A percentile compares a stretch with the other conserved stretches of the same genome.
Evolutionary conservation across 2,113 vertebrate genomes (phyloP).

Genomic region (Sebastes fasciatus): DNA sequence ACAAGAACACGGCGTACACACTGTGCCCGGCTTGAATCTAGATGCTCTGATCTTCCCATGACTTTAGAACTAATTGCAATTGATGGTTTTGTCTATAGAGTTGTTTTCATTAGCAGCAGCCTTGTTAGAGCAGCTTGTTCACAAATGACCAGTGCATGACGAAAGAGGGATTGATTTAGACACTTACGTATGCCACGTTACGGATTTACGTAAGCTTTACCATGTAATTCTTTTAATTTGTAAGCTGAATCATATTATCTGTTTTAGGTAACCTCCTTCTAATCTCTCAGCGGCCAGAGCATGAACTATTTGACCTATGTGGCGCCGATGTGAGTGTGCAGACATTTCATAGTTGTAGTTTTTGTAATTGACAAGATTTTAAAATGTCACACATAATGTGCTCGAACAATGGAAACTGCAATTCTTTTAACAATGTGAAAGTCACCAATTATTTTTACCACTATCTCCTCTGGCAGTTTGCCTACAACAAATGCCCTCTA

Average conservation of each 20-base stretch:
- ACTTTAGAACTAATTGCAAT: constrained; percentile 24
- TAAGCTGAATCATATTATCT: background rate
- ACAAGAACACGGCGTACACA: constrained; percentile 33
- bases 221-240: background rate
- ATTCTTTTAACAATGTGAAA: too few relatives aligned
- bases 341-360: background rate
- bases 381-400: background rate
- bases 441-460: background rate
- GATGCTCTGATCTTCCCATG: constrained; percentile 17
- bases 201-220: background rate
- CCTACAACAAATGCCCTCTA: background rate
- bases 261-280: background rate
- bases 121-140: background rate
- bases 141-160: background rate
- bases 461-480: background rate
- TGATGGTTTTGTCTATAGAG: constrained; percentile 10
- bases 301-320: too few relatives aligned
- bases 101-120: constrained; percentile 19
- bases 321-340: background rate
- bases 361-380: background rate
- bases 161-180: constrained; percentile 11
- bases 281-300: background rate
- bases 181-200: background rate
- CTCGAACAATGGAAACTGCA: background rate
- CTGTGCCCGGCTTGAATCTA: constrained; percentile 10